Percentiles rank a stretch among this genome's conserved stretches.
Evolutionary conservation across 2,888 invertebrate genomes (phyloP).

Genomic region (Liopterus haemorrhoidalis): DNA sequence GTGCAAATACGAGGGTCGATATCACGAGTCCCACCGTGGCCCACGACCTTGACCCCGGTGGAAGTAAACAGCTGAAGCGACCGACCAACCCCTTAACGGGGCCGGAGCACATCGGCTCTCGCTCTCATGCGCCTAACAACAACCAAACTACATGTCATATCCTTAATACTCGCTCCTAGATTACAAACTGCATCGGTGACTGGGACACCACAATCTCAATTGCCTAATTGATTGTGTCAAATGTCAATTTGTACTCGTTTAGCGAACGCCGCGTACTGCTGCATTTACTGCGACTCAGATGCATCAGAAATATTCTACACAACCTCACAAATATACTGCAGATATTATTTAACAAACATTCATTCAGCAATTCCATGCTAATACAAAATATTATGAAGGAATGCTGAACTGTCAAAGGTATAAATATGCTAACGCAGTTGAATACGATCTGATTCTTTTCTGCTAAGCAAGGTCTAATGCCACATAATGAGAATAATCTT

Average conservation of each 20-base stretch:
- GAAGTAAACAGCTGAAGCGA: conserved; percentile 21
- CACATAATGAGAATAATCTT: too few species aligned
- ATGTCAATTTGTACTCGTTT: conserved; percentile 9
- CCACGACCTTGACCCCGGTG: conserved; percentile 20
- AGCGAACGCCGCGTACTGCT: too few species aligned
- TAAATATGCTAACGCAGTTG: too few species aligned
- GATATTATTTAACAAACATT: too few species aligned
- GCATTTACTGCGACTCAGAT: too few species aligned
- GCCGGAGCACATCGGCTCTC: conserved; percentile 1
- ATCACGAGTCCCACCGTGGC: conserved; percentile 19
- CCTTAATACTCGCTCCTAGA: background rate
- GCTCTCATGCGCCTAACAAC: conserved; percentile 1
- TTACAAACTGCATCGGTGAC: conserved; percentile 8
- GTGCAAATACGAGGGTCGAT: conserved; percentile 14
- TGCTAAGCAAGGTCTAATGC: too few species aligned
- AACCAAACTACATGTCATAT: conserved; percentile 1
- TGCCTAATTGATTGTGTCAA: conserved; percentile 17
- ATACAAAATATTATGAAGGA: too few species aligned
- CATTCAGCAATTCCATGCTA: too few species aligned
- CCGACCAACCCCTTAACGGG: conserved; percentile 13
- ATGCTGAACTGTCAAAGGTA: too few species aligned
- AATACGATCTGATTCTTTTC: too few species aligned
- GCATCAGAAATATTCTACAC: too few species aligned
- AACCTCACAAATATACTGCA: too few species aligned
- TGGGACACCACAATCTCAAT: conserved; percentile 19